Conservation (phyloP, 2,888 invertebrate genomes). For the Eupithecia insigniata region DNA sequence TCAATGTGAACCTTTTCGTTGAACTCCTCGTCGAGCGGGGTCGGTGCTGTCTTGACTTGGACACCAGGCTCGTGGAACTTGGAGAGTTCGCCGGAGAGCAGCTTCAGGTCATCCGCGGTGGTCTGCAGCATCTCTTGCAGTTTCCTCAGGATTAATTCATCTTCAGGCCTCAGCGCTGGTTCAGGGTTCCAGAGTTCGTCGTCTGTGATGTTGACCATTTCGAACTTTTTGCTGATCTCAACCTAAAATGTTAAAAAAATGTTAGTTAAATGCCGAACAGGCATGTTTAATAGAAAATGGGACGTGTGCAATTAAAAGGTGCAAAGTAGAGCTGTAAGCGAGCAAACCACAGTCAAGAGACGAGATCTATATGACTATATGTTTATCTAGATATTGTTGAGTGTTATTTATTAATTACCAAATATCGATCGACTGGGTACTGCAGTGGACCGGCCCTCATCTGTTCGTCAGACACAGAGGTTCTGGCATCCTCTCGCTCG, state of each 20-base stretch:
- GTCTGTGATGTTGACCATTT: slow-evolving; percentile 77
- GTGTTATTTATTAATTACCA: slow-evolving; percentile 66
- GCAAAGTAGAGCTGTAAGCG: too few relatives aligned
- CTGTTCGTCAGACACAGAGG: slow-evolving; percentile 81
- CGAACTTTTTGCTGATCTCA: slow-evolving; percentile 76
- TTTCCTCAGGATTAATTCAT: slow-evolving; percentile 74
- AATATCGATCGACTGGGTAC: slow-evolving; percentile 82
- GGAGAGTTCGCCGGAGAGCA: slow-evolving; percentile 72
- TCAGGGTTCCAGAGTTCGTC: slow-evolving; percentile 76
- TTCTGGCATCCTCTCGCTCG: slow-evolving; percentile 75
- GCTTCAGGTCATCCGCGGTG: slow-evolving; percentile 77
- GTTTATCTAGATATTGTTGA: not conserved
- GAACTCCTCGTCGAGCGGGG: slow-evolving; percentile 77
- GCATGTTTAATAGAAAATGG: not conserved
- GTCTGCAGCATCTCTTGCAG: slow-evolving; percentile 79
- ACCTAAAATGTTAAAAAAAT: slow-evolving; percentile 58
- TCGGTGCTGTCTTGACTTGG: slow-evolving; percentile 65
- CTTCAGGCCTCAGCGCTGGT: slow-evolving; percentile 75
- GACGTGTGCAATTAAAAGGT: too few relatives aligned
- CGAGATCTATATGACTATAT: not conserved
- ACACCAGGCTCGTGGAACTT: slow-evolving; percentile 68
- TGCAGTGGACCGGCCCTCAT: slow-evolving; percentile 63
- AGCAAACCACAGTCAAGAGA: not conserved
- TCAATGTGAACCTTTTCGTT: slow-evolving; percentile 79
- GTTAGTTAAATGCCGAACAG: not conserved